Percentiles rank a stretch among this genome's conserved stretches.
Conservation (phyloP, 2,113 vertebrate genomes). For the Acrocephalus kingi region DNA sequence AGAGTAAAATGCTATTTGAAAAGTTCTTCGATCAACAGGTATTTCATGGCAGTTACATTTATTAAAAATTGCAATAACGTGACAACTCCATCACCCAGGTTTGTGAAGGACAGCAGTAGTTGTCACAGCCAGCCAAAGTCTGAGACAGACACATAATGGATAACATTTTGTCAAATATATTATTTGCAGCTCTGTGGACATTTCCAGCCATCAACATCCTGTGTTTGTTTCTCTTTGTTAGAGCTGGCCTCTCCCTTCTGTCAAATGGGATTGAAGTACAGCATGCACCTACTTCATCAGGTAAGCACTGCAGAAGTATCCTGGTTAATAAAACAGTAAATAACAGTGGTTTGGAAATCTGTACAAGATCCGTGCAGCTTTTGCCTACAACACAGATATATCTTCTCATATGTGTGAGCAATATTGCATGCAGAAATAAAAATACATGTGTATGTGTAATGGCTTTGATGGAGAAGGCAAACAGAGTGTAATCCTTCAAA, state of each 20-base stretch:
- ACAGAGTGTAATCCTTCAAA: neutral
- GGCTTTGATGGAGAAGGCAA: neutral
- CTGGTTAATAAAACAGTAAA: neutral
- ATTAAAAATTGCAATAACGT: neutral
- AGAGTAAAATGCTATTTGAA: neutral
- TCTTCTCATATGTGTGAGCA: fast-evolving
- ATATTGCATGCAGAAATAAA: neutral
- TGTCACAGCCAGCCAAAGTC: neutral
- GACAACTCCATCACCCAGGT: neutral
- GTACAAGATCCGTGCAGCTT: neutral
- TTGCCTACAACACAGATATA: neutral
- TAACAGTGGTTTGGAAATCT: neutral
- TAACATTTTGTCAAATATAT: neutral
- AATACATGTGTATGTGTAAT: neutral
- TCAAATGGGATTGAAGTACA: neutral
- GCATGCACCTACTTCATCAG: neutral
- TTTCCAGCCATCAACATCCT: neutral
- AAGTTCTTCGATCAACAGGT: neutral
- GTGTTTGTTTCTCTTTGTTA: neutral
- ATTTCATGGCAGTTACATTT: neutral
- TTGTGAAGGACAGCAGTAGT: neutral
- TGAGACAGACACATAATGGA: neutral
- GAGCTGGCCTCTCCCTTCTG: neutral
- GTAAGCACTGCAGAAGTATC: neutral
- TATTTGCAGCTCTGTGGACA: neutral